Conservation (phyloP, 2,888 invertebrate genomes). For the Drosophila silvestris region DNA sequence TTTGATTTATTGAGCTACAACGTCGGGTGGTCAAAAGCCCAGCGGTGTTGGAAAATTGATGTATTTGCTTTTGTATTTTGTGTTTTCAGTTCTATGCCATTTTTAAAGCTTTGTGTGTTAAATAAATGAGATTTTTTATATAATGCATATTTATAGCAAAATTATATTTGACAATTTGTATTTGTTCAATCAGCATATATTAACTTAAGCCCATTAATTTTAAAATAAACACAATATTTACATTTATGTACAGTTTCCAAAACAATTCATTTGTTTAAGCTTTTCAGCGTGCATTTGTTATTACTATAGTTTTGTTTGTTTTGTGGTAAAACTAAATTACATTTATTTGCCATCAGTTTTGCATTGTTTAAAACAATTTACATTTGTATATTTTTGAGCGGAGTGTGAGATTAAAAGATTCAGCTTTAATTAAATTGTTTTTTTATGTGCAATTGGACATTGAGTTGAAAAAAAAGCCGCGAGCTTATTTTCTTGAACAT, state of each 20-base stretch:
- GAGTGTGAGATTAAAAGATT: not conserved
- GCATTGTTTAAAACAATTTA: not conserved
- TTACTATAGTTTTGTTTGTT: slow-evolving; percentile 4
- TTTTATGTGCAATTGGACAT: not conserved
- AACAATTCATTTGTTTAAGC: slow-evolving; percentile 39
- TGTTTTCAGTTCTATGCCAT: slow-evolving; percentile 14
- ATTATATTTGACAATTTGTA: slow-evolving; percentile 26
- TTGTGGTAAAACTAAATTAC: slow-evolving; percentile 22
- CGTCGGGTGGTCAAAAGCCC: slow-evolving; percentile 41
- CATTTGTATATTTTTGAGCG: not conserved
- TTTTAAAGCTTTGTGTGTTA: slow-evolving; percentile 21
- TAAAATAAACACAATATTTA: slow-evolving; percentile 26
- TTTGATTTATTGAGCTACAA: slow-evolving; percentile 62
- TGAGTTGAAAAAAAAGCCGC: no score
- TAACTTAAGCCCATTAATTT: slow-evolving; percentile 55
- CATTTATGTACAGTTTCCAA: slow-evolving; percentile 35
- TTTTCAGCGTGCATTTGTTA: slow-evolving; percentile 1
- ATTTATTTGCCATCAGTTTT: not conserved
- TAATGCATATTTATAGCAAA: slow-evolving; percentile 3
- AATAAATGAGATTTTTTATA: slow-evolving; percentile 14
- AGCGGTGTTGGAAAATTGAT: slow-evolving; percentile 6
- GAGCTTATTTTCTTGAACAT: not conserved
- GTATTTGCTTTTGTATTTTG: not conserved
- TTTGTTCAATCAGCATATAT: slow-evolving; percentile 40
- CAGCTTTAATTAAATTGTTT: not conserved